Evolutionary conservation across 2,113 vertebrate genomes (phyloP).

Genomic region (Xiphias gladius): DNA sequence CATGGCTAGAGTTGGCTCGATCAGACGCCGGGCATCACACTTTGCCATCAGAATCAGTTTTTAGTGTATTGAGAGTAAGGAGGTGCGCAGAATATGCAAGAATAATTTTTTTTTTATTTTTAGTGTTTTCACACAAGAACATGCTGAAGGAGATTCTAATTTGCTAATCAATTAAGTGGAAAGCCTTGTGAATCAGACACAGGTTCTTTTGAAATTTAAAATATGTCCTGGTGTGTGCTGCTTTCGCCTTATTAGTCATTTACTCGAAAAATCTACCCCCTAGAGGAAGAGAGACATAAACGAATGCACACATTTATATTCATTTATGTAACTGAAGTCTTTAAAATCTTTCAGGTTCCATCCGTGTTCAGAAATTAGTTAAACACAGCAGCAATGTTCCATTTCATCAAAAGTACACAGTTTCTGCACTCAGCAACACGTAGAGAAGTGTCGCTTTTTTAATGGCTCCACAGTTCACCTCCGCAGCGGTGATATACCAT

Average conservation of each 20-base stretch:
- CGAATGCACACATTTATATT: neutral
- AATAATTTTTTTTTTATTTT: neutral
- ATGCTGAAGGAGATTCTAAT: neutral
- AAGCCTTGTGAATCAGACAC: slow-evolving; percentile 8
- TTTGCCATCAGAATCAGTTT: slow-evolving; percentile 15
- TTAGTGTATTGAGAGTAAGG: neutral
- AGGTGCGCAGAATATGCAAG: neutral
- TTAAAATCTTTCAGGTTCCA: neutral
- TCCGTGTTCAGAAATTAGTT: neutral
- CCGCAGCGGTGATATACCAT: slow-evolving; percentile 32
- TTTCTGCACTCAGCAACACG: neutral
- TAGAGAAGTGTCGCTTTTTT: neutral
- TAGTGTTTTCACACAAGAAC: neutral
- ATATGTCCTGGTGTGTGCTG: neutral
- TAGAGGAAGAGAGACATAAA: neutral
- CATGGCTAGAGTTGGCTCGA: slow-evolving; percentile 12
- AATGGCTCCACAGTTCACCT: slow-evolving; percentile 13
- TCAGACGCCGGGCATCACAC: neutral
- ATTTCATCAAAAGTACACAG: neutral
- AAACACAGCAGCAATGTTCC: neutral
- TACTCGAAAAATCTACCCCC: neutral
- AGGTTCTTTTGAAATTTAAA: neutral
- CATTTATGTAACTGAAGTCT: neutral
- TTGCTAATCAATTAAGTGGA: slow-evolving; percentile 14
- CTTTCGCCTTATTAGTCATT: neutral